A percentile compares a stretch with the other conserved stretches of the same genome.
phyloP scores from a whole-genome alignment of 2,797 vertebrate genomes.

The Melopsittacus undulatus region DNA sequence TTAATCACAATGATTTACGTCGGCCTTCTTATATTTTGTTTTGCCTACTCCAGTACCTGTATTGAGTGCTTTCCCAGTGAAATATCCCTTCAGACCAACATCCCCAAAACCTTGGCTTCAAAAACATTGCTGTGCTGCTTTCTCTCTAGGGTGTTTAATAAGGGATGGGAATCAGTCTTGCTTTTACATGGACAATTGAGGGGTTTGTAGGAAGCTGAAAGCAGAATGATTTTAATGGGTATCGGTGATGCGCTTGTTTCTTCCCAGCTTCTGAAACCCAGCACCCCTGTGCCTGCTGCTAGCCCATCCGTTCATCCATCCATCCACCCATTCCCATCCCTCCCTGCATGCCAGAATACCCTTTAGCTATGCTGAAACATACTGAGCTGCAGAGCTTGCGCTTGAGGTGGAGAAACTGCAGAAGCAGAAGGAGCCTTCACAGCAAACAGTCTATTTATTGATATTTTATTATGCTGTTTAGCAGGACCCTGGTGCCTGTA shows the following conservation, averaged over 20 bases:
- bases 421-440: conserved; percentile 11
- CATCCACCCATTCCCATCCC: neutral
- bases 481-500: conserved; percentile 48
- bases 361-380: neutral
- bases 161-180: neutral
- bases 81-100: neutral
- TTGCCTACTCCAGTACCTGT: accelerated
- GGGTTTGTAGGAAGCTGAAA: neutral
- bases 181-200: neutral
- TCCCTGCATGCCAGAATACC: neutral
- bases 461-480: conserved; percentile 67
- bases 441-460: conserved; percentile 43
- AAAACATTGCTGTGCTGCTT: neutral
- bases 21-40: neutral
- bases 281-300: neutral
- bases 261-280: neutral
- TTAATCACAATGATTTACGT: neutral
- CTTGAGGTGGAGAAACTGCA: neutral
- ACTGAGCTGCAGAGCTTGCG: neutral
- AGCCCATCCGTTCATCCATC: neutral
- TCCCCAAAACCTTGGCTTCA: neutral
- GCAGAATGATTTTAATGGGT: neutral
- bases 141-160: neutral
- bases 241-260: neutral
- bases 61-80: neutral